Percentiles rank a stretch among this genome's conserved stretches.
These are phyloP conservation scores for Adelges cooleyi DNA, from an alignment of 1,140 invertebrate genomes.

Conservation along the genomic window DNA sequence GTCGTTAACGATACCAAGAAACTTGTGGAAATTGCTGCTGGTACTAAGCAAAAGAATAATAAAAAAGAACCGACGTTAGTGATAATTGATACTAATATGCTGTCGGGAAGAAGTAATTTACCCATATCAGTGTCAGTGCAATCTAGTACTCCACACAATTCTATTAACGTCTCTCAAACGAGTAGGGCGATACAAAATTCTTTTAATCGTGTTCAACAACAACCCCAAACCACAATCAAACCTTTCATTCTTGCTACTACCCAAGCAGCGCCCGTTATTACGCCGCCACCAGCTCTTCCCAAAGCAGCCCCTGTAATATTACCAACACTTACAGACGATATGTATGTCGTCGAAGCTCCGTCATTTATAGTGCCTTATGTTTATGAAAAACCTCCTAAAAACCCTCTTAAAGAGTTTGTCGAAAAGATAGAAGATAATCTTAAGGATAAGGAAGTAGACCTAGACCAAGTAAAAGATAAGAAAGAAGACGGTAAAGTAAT, in stretches of 20 bases:
- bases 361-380: conserved; percentile 86
- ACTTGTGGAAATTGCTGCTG: conserved; percentile 54
- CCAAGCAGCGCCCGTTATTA: conserved; percentile 32
- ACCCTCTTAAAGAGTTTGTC: conserved; percentile 63
- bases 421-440: conserved; percentile 49
- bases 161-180: conserved; percentile 35
- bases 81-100: conserved; percentile 64
- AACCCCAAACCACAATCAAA: conserved; percentile 29
- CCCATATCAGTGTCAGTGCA: conserved; percentile 40
- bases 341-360: conserved; percentile 80
- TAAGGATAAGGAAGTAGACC: conserved; percentile 35
- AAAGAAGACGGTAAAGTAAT: conserved; percentile 34
- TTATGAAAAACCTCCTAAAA: conserved; percentile 74
- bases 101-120: conserved; percentile 50
- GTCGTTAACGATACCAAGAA: conserved; percentile 61
- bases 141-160: neutral
- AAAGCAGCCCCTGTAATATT: conserved; percentile 45
- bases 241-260: conserved; percentile 33
- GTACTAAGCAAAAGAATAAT: conserved; percentile 44
- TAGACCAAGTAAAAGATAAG: conserved; percentile 51
- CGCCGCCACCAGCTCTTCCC: conserved; percentile 32
- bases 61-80: conserved; percentile 65
- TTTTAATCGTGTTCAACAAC: conserved; percentile 30
- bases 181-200: conserved; percentile 32
- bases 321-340: conserved; percentile 72